Evolutionary conservation across 2,113 vertebrate species (phyloP), one percentile per base, ranked within the genome.

Genomic region (Capra hircus): DNA sequence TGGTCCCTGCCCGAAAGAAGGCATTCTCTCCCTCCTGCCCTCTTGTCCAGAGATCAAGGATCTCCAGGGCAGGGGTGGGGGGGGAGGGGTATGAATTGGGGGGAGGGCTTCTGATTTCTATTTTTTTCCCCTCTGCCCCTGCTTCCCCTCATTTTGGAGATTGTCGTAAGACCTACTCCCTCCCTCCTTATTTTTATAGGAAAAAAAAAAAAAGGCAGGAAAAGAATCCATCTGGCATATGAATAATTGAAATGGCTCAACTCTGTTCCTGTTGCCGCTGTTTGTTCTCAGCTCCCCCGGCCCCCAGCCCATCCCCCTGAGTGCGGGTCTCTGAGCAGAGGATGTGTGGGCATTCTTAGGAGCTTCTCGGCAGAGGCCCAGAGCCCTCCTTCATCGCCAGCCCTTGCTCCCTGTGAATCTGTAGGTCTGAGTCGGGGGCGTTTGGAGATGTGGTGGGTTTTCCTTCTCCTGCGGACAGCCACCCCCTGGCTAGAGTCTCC

Each of bases 181-280:
- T 92, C 96, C 97, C 91, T 59, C 84, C 86, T 96, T 96, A 91
- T 99, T 99, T 99, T 99, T 98, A 95, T 98, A 98, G 98, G 25
- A 89, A 98, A 99, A 99, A 94, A 57, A 99, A 99, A 99, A 99
- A 98, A 99, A n/a, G 99, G 98, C 99, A 99, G 99, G 99, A 99
- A 99, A 99, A 99, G 99, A 99, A 99, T 99, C 99, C 99, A 99
- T 99, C 99, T 99, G 99, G 99, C 98, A 91, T 98, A 99, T 99
- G 99, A 99, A 99, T 99, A 99, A 99, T 99, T 99, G 99, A 99
- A 99, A 99, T 98, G 99, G 99, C 99, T 99, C 99, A 99, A 99
- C 99, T 99, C 99, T 99, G 99, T 99, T 99, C 99, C 99, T 99
- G 99, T 99, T 99, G 99, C 99, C 99, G 99, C 99, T 99, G 99